Evolutionary conservation across 2,888 invertebrate genomes (phyloP), one percentile per base, ranked within the genome.

Genomic region (Eueremaeus valkanovi): DNA sequence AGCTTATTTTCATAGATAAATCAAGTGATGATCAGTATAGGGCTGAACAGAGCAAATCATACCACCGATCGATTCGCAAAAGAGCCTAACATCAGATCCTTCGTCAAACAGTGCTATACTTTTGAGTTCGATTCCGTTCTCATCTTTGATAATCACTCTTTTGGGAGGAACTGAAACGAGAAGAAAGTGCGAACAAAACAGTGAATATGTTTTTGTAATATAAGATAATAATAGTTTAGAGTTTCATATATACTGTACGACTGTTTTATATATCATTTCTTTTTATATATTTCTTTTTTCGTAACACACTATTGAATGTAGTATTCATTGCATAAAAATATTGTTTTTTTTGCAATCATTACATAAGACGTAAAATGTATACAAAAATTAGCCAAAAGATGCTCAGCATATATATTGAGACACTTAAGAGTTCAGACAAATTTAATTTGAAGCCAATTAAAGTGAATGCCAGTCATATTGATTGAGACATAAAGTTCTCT

Each of bases 1-100:
- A n/a, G n/a, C n/a, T n/a, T n/a, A n/a, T n/a, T n/a, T n/a, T n/a
- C n/a, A n/a, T n/a, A n/a, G n/a, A n/a, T n/a, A n/a, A n/a, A n/a
- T n/a, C n/a, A n/a, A n/a, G n/a, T n/a, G n/a, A n/a, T n/a, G n/a
- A n/a, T n/a, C 24, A 55, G 49, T 11, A 49, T n/a, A 11, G n/a
- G 8, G 16, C 13, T 29, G 27, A 29, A 21, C 27, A 72, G 9
- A n/a, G 27, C 3, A 45, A 45, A 27, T 68, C 75, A 51, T 75
- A 75, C 75, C 75, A 27, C 70, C 75, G 58, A 75, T 75, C 31
- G 75, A 68, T 72, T 75, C 68, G 68, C 75, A 75, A n/a, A 29
- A 49, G 45, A 75, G 68, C 27, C 11, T n/a, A 21, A 68, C 68
- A 58, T 75, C 75, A 21, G 68, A 51, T 68, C 75, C 75, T 49